phyloP scores from a whole-genome alignment of 2,888 invertebrate genomes.

The Aphrophora alni region DNA sequence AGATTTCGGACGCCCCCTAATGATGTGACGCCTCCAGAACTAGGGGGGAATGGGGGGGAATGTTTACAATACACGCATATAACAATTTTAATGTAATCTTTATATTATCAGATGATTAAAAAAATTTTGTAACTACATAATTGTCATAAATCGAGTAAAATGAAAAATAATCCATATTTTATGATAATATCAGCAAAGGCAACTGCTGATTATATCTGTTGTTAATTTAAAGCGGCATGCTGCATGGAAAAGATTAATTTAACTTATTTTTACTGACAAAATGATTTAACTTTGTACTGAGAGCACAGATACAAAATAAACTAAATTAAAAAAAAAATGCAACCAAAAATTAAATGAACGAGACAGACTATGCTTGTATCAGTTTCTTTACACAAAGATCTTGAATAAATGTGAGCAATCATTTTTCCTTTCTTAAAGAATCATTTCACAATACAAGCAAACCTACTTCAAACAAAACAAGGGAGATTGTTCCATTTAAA shows the following conservation, averaged over 20 bases:
- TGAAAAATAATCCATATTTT: constrained; percentile 19
- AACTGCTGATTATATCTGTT: constrained; percentile 34
- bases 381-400: constrained; percentile 34
- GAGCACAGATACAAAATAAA: not conserved
- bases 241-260: constrained; percentile 38
- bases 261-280: not conserved
- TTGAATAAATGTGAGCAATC: constrained; percentile 36
- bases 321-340: constrained; percentile 25
- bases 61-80: constrained; percentile 19
- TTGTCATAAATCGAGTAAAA: not conserved
- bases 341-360: constrained; percentile 30
- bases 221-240: constrained; percentile 40
- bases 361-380: constrained; percentile 14
- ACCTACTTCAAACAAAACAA: constrained; percentile 28
- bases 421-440: constrained; percentile 18
- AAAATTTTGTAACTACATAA: not conserved
- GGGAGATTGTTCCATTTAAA: constrained; percentile 15
- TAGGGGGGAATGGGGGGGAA: constrained; percentile 49
- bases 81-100: constrained; percentile 10
- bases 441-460: constrained; percentile 29
- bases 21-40: constrained; percentile 54
- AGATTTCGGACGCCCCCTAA: constrained; percentile 47
- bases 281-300: not conserved
- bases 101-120: not conserved
- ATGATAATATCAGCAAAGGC: constrained; percentile 37